A percentile compares a stretch with the other conserved stretches of the same genome.
Conservation (phyloP, 2,888 invertebrate genomes). For the Mantis religiosa region DNA sequence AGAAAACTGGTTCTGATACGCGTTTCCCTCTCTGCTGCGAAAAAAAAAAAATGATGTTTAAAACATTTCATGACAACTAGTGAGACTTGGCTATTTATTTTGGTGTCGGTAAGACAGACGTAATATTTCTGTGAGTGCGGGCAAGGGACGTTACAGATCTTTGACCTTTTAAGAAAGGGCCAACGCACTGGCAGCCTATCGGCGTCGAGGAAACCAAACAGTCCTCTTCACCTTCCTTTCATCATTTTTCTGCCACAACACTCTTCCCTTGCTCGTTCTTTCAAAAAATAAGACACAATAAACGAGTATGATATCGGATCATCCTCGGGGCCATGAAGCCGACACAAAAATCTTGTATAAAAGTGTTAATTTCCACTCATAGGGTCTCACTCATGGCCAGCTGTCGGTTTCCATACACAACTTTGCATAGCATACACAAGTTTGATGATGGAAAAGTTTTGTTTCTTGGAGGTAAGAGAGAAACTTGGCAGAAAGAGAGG, state of each 20-base stretch:
- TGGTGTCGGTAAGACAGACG: background rate
- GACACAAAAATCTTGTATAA: conserved; percentile 17
- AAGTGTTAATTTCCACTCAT: conserved; percentile 12
- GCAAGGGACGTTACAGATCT: background rate
- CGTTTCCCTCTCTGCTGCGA: background rate
- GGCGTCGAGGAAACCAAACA: background rate
- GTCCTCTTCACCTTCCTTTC: background rate
- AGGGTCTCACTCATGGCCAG: background rate
- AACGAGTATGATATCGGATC: conserved; percentile 6
- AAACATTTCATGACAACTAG: conserved; percentile 24
- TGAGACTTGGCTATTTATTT: conserved; percentile 16
- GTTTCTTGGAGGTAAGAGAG: conserved; percentile 28
- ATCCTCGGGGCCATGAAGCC: conserved; percentile 19
- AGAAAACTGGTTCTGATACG: background rate
- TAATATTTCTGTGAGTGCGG: background rate
- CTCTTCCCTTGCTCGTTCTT: background rate
- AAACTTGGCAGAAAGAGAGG: conserved; percentile 9
- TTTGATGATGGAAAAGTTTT: conserved; percentile 30
- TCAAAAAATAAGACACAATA: background rate
- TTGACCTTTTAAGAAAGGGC: background rate
- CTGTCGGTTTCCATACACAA: conserved; percentile 14
- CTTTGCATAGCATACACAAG: conserved; percentile 11
- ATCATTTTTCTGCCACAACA: background rate
- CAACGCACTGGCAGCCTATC: background rate
- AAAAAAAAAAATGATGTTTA: background rate